Evolutionary conservation across 2,113 vertebrate genomes (phyloP).

Genomic region (Cyphomyrus plagiostoma): DNA sequence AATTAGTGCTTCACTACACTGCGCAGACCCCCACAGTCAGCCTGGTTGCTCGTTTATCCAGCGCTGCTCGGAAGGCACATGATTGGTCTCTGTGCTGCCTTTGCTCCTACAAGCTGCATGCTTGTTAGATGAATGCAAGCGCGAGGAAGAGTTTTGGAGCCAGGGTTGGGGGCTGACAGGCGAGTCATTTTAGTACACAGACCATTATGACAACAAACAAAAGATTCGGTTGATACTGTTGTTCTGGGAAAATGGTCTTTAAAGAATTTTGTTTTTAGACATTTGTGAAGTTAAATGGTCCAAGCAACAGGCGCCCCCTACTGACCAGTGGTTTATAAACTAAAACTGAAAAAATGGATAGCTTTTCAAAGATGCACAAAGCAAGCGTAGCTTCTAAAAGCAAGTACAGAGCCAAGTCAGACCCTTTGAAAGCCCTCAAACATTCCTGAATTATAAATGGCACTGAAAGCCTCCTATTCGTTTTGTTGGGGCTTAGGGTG

Average conservation of each 20-base stretch:
- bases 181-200: background rate
- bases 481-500: background rate
- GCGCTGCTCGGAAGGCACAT: background rate
- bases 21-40: background rate
- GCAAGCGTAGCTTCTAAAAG: background rate
- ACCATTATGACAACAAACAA: background rate
- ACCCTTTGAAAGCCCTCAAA: background rate
- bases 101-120: background rate
- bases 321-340: background rate
- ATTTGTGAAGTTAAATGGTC: background rate
- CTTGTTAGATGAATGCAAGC: background rate
- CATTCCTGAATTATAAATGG: background rate
- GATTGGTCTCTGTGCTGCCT: background rate
- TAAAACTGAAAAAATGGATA: background rate
- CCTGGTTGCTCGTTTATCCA: background rate
- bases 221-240: background rate
- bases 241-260: background rate
- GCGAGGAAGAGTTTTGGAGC: background rate
- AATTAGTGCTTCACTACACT: background rate
- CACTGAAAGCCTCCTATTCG: background rate
- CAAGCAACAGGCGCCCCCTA: background rate
- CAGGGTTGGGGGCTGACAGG: background rate
- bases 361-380: background rate
- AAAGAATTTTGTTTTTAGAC: background rate
- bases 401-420: background rate